A percentile compares a stretch with the other conserved stretches of the same genome.
phyloP scores from a whole-genome alignment of 92 coral and sea anemone species.

The Porites rus region DNA sequence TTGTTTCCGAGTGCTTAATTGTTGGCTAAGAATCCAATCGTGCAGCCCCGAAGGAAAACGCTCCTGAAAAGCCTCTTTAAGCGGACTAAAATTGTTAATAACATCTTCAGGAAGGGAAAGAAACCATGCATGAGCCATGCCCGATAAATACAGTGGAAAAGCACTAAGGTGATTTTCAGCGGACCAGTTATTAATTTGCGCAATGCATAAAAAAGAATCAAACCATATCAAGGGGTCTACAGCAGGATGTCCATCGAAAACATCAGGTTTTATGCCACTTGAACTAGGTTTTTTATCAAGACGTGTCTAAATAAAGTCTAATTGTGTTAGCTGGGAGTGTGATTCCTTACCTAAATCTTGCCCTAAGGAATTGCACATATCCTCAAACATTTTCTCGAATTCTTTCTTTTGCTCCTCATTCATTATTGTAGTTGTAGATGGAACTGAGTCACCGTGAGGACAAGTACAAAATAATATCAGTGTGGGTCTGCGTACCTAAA shows the following conservation, averaged over 20 bases:
- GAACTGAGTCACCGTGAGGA: neutral
- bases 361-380: too few relatives aligned
- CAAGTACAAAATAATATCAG: neutral
- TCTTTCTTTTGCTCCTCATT: neutral
- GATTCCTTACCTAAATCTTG: neutral
- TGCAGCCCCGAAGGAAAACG: neutral
- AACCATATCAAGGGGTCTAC: neutral
- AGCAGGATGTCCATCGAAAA: neutral
- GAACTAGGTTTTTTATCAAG: neutral
- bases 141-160: neutral
- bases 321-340: too few relatives aligned
- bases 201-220: neutral
- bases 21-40: neutral
- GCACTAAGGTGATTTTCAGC: neutral
- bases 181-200: neutral
- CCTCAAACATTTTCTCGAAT: neutral
- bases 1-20: neutral
- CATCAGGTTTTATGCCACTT: neutral
- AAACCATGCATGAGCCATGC: constrained; percentile 2
- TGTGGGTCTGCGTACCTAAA: neutral
- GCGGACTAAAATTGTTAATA: neutral
- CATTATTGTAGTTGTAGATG: neutral
- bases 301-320: neutral
- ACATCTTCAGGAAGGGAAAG: neutral
- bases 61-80: neutral